These are phyloP conservation scores for Aurelia aurita complex sp. Pacific DNA, from an alignment of 30 jellyfish, hydroid and myxozoan genomes.

Conservation along the genomic window DNA sequence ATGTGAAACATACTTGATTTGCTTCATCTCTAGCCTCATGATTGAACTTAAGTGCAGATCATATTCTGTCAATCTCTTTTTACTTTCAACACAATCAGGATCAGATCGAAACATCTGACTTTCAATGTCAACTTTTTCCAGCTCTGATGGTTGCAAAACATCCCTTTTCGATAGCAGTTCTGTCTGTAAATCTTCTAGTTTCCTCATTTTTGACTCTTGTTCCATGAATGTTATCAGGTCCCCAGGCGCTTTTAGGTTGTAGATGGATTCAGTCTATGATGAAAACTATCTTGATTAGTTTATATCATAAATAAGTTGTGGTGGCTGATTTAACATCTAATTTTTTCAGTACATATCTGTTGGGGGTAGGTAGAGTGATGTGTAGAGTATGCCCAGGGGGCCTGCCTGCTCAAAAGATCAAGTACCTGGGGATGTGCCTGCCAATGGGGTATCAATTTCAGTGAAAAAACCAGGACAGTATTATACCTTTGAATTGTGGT, in stretches of 20 bases:
- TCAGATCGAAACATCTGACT: conserved; percentile 74
- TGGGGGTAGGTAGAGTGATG: no score
- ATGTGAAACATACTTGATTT: conserved; percentile 59
- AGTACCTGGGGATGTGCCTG: no score
- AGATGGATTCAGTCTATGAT: conserved; percentile 80
- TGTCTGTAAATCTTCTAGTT: conserved; percentile 71
- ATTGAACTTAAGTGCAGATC: conserved; percentile 90
- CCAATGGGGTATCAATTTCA: no score
- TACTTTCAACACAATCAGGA: conserved; percentile 78
- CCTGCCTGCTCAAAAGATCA: no score
- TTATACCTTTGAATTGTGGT: no score
- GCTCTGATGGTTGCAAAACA: conserved; percentile 81
- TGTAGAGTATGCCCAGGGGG: no score
- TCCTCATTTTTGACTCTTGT: conserved; percentile 76
- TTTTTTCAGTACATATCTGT: no score
- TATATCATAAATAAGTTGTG: no score
- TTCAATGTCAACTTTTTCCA: conserved; percentile 81
- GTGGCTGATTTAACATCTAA: no score
- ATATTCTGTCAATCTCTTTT: conserved; percentile 80
- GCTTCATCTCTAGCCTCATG: conserved; percentile 70
- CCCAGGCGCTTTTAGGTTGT: conserved; percentile 80
- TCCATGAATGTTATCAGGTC: conserved; percentile 85
- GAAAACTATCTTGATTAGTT: no score
- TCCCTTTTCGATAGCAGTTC: conserved; percentile 75
- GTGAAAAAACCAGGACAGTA: no score